Conservation (phyloP, 2,888 invertebrate species). For the Rutpela maculata region DNA sequence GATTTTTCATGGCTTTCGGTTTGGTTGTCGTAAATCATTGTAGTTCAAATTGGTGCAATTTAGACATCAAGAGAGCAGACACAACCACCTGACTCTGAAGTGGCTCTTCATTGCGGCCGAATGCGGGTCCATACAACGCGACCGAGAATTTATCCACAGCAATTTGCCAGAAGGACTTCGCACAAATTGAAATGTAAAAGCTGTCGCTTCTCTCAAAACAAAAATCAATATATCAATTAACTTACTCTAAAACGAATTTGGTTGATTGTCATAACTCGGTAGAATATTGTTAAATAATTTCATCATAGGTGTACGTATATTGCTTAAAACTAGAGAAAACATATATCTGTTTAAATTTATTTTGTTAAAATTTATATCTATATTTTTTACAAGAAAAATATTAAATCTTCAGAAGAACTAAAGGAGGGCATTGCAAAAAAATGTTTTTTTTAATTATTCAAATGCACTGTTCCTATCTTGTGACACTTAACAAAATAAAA, state of each 20-base stretch:
- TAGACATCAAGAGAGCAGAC: slow-evolving; percentile 73
- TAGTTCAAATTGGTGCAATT: slow-evolving; percentile 73
- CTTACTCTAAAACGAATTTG: slow-evolving; percentile 43
- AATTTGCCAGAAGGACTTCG: slow-evolving; percentile 72
- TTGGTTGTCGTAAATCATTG: slow-evolving; percentile 65
- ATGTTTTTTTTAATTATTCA: no score
- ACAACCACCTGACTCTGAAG: slow-evolving; percentile 74
- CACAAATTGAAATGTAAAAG: slow-evolving; percentile 73
- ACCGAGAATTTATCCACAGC: slow-evolving; percentile 70
- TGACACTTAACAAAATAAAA: no score
- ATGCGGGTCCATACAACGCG: slow-evolving; percentile 64
- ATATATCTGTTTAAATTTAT: no score
- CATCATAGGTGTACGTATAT: not conserved
- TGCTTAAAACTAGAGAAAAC: no score
- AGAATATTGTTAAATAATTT: slow-evolving; percentile 26
- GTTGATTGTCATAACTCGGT: slow-evolving; percentile 36
- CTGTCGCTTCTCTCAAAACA: slow-evolving; percentile 63
- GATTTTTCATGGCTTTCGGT: slow-evolving; percentile 63
- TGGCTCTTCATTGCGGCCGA: slow-evolving; percentile 70
- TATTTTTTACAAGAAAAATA: no score
- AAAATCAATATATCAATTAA: slow-evolving; percentile 64
- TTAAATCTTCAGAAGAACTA: no score
- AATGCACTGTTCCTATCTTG: no score
- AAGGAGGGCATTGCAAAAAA: no score
- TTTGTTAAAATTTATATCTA: no score